Evolutionary conservation across 2,797 vertebrate species (phyloP).

Genomic region (Sebastes miniatus): DNA sequence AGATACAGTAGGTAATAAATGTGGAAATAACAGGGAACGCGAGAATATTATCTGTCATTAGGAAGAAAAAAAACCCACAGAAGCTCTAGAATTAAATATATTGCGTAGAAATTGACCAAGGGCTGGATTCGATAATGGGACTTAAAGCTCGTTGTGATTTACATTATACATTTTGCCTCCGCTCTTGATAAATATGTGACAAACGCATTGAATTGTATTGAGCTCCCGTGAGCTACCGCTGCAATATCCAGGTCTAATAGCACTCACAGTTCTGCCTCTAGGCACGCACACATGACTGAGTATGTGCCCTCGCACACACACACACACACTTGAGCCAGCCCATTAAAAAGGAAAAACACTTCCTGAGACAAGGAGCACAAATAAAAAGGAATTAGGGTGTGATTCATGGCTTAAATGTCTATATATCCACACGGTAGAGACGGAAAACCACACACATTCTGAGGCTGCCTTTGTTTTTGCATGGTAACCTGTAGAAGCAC

Average conservation of each 20-base stretch:
- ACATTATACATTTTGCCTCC: conserved; percentile 32
- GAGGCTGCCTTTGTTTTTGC: conserved; percentile 11
- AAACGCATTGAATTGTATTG: conserved; percentile 47
- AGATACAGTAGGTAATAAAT: background rate
- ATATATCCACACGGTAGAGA: background rate
- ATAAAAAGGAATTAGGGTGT: conserved; percentile 62
- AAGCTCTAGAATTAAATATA: conserved; percentile 18
- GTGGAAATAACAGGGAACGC: background rate
- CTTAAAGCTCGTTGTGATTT: conserved; percentile 60
- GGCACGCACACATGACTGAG: conserved; percentile 41
- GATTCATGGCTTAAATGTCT: conserved; percentile 53
- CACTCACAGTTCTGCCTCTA: conserved; percentile 54
- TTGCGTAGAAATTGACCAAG: conserved; percentile 23
- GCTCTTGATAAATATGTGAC: conserved; percentile 69
- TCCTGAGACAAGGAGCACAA: conserved; percentile 43
- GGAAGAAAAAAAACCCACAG: background rate
- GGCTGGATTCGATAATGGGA: conserved; percentile 35
- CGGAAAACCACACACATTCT: background rate
- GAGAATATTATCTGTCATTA: background rate
- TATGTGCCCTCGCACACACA: background rate
- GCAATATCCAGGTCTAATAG: conserved; percentile 70
- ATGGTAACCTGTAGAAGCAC: background rate
- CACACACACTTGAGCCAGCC: conserved; percentile 1
- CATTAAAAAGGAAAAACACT: conserved; percentile 43
- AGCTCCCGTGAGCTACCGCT: conserved; percentile 57